Base-by-base conservation (phyloP, 2,888 invertebrate species). In the Cephus sareptanus region DNA sequence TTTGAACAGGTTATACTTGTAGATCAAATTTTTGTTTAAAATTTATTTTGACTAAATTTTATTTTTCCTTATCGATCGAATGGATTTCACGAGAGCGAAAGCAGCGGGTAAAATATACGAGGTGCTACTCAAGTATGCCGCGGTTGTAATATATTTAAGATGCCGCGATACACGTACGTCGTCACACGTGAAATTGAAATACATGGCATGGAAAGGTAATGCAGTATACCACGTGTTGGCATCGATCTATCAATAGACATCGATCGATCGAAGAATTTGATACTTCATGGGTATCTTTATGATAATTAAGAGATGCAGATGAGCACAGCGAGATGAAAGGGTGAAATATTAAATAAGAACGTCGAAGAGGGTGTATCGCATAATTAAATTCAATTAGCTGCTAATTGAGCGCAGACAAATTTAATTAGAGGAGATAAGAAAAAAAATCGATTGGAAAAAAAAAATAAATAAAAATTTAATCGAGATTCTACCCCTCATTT, bases 391-490 rank as follows among this genome's bases (percentile, higher is more conserved):
- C 31, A 30, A 71, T 71, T 11, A 15, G 30, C 71, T 3, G 31
- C 30, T 33, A 30, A 33, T 34, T 71, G 30, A 13, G 71, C 11
- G 34, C 11, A 3, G 31, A 71, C 0, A 30, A 15, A 30, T 30
- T 71, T 71, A 71, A 71, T 71, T 11, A 9, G 13, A 15, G 11
- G 6, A 0, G 23, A 71, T 71, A 31, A 11, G 31, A 31, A 34
- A 71, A 31, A 34, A 71, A 34, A 31, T 15, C 23, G 12, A 11
- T 33, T 11, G 13, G 0, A 71, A 30, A 71, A n/a, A 30, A 71
- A 71, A 71, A 71, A n/a, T 71, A 71, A 71, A 71, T 71, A 71
- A 71, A 70, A 33, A 15, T 30, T 71, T n/a, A 30, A 33, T 31
- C 15, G 40, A 6, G 1, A 40, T 15, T 40, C 23, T 4, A 15